phyloP scores from a whole-genome alignment of 2,888 invertebrate species.

The Anodontia alba region DNA sequence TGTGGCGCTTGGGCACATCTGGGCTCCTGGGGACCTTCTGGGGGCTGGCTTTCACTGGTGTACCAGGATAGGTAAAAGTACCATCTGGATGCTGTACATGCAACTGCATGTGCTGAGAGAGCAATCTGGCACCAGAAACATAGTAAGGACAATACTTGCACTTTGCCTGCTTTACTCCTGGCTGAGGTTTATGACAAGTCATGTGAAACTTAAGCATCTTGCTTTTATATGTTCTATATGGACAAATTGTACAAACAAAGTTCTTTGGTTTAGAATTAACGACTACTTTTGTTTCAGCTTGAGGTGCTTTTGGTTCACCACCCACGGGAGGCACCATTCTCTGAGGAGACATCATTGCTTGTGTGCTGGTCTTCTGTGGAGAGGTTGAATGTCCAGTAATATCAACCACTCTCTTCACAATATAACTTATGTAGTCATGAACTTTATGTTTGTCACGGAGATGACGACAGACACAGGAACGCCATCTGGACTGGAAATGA shows the following conservation, averaged over 20 bases:
- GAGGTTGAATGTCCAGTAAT: background rate
- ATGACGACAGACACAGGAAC: conserved; percentile 73
- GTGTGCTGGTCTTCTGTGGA: background rate
- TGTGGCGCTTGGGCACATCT: conserved; percentile 87
- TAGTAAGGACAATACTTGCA: conserved; percentile 93
- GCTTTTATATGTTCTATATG: conserved; percentile 86
- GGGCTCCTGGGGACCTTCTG: conserved; percentile 36
- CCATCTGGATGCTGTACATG: conserved; percentile 84
- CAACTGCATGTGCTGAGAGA: conserved; percentile 89
- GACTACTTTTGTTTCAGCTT: background rate
- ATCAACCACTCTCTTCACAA: conserved; percentile 35
- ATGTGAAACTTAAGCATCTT: conserved; percentile 86
- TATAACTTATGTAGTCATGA: conserved; percentile 63
- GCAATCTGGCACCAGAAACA: conserved; percentile 86
- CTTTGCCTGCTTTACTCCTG: conserved; percentile 90
- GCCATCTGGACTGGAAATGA: conserved; percentile 69
- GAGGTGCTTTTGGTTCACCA: background rate
- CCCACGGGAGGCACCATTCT: background rate
- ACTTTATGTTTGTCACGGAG: conserved; percentile 72
- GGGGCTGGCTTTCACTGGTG: conserved; percentile 31
- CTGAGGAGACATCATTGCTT: background rate
- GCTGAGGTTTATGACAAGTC: conserved; percentile 89
- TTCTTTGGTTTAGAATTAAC: conserved; percentile 56
- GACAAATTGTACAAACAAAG: conserved; percentile 89
- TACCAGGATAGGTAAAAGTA: conserved; percentile 17